Percentiles rank a stretch among this genome's conserved stretches.
These are phyloP conservation scores for Rambutsinella grinnellia DNA, from an alignment of 2,888 invertebrate genomes.

Conservation along the genomic window DNA sequence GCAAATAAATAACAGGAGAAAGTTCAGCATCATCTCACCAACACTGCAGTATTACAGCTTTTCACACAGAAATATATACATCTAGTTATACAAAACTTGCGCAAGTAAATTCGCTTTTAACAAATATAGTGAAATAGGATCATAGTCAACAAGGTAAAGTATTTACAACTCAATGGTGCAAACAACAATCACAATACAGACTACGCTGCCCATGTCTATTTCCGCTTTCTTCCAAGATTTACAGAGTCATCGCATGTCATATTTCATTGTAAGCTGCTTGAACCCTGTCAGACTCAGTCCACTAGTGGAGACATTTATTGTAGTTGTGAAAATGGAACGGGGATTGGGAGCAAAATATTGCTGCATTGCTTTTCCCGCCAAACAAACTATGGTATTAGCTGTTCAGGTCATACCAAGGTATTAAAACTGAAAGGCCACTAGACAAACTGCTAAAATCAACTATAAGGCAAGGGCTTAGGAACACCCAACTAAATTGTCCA, in stretches of 20 bases:
- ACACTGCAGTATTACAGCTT: too few species aligned
- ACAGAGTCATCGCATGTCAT: conserved; percentile 26
- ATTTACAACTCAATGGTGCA: neutral
- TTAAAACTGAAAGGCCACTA: neutral
- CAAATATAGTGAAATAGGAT: neutral
- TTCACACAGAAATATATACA: too few species aligned
- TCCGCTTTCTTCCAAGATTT: conserved; percentile 21
- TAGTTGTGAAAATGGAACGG: conserved; percentile 21
- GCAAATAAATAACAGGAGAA: too few species aligned
- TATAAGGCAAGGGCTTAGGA: too few species aligned
- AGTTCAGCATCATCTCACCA: too few species aligned
- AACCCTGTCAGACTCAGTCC: conserved; percentile 52
- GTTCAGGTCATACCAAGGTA: neutral
- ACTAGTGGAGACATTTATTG: conserved; percentile 36
- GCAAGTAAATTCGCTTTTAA: too few species aligned
- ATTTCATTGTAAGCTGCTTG: conserved; percentile 48
- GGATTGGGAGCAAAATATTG: conserved; percentile 9
- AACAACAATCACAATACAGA: neutral
- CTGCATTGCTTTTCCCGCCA: too few species aligned
- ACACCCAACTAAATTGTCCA: neutral
- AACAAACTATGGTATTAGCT: too few species aligned
- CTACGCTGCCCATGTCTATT: neutral
- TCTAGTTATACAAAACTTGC: too few species aligned
- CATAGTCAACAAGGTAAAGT: neutral
- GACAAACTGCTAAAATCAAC: neutral